These are phyloP conservation scores for Poecilia wingei DNA, from an alignment of 2,797 vertebrate genomes.

Conservation along the genomic window DNA sequence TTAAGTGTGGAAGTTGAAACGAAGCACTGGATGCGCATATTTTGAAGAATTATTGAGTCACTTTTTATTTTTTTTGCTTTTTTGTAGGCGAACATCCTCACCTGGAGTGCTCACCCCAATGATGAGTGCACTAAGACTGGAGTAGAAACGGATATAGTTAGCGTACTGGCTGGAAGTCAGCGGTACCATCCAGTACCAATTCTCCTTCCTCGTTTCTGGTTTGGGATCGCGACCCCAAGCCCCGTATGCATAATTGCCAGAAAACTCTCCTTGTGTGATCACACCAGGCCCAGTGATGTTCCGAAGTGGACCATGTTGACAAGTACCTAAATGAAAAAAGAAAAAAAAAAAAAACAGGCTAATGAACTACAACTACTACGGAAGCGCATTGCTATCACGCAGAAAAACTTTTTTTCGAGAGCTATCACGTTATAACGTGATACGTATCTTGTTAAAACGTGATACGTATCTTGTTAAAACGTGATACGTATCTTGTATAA, in stretches of 20 bases:
- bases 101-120: constrained; percentile 61
- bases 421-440: too few relatives aligned
- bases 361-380: not conserved
- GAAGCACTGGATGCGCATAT: too few relatives aligned
- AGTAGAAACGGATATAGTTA: constrained; percentile 71
- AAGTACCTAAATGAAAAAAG: constrained; percentile 50
- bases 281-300: constrained; percentile 62
- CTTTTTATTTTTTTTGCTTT: too few relatives aligned
- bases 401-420: too few relatives aligned
- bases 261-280: constrained; percentile 65
- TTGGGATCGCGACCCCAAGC: constrained; percentile 80
- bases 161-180: constrained; percentile 56
- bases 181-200: constrained; percentile 76
- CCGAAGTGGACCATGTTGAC: constrained; percentile 61
- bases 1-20: too few relatives aligned
- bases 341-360: not conserved
- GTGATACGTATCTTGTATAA: too few relatives aligned
- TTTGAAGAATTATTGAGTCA: too few relatives aligned
- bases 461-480: too few relatives aligned
- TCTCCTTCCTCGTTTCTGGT: constrained; percentile 70
- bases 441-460: too few relatives aligned
- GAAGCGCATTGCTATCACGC: too few relatives aligned
- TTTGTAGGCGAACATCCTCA: constrained; percentile 11
- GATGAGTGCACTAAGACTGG: constrained; percentile 68
- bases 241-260: constrained; percentile 66